Percentiles rank a stretch among this genome's conserved stretches.
phyloP scores from a whole-genome alignment of 2,113 vertebrate species.

The Anoura caudifer region DNA sequence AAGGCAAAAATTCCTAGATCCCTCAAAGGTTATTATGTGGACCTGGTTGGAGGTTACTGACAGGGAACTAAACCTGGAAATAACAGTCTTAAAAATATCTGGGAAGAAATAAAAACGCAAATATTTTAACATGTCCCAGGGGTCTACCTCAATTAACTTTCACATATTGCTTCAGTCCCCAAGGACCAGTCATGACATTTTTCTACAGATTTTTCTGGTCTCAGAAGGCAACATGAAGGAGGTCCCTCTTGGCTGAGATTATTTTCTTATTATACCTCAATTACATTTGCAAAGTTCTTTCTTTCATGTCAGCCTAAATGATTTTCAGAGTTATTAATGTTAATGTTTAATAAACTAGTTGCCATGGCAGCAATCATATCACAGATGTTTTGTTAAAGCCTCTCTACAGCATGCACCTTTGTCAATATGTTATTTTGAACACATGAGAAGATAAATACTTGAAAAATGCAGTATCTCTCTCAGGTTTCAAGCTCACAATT shows the following conservation, averaged over 20 bases:
- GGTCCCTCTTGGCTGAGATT: not conserved
- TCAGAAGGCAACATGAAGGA: not conserved
- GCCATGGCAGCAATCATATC: conserved; percentile 55
- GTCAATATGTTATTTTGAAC: conserved; percentile 74
- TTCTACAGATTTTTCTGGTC: not conserved
- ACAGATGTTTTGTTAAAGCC: conserved; percentile 68
- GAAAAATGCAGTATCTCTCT: conserved; percentile 18
- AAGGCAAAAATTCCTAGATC: not conserved
- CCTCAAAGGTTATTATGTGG: not conserved
- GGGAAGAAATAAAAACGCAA: not conserved
- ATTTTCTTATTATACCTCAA: conserved; percentile 51
- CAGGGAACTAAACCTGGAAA: not conserved
- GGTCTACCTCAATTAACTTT: too few relatives aligned
- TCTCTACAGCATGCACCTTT: conserved; percentile 59
- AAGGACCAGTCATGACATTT: not conserved
- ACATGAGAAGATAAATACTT: conserved; percentile 60
- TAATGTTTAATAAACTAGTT: conserved; percentile 75
- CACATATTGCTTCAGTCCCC: accelerated
- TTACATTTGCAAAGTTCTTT: conserved; percentile 63
- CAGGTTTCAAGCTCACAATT: conserved; percentile 47
- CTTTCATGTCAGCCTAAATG: conserved; percentile 55
- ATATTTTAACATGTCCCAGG: not conserved
- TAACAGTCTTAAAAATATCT: not conserved
- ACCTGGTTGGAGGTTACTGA: not conserved
- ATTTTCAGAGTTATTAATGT: conserved; percentile 67